Percentiles rank a stretch among this genome's conserved stretches.
These are phyloP conservation scores for Dreissena polymorpha DNA, from an alignment of 1,140 invertebrate species.

Conservation along the genomic window DNA sequence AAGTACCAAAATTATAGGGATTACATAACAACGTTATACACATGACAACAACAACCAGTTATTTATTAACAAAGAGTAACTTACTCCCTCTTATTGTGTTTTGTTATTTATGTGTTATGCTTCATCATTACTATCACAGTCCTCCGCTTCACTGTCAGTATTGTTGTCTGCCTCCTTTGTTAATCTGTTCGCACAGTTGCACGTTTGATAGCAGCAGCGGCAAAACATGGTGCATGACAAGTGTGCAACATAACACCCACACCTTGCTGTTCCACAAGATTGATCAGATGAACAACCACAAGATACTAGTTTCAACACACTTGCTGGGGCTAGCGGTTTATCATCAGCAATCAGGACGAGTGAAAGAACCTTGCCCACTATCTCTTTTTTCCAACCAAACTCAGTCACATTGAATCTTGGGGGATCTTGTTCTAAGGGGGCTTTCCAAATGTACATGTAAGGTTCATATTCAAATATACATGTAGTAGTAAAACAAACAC, in stretches of 20 bases:
- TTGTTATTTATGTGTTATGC: no score
- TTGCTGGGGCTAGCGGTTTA: conserved; percentile 6
- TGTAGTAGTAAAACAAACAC: no score
- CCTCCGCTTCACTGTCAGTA: no score
- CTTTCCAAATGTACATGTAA: conserved; percentile 40
- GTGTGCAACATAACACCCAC: background rate
- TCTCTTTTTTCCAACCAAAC: conserved; percentile 16
- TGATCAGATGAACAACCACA: conserved; percentile 2
- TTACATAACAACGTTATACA: no score
- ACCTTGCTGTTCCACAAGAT: conserved; percentile 18
- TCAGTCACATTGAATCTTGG: background rate
- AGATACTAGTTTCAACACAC: conserved; percentile 11
- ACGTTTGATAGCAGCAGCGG: background rate
- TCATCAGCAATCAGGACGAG: background rate
- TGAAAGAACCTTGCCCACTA: background rate
- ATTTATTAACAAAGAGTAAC: no score
- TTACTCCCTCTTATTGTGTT: no score
- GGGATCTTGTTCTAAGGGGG: background rate
- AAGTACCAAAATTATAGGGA: no score
- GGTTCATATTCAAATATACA: no score
- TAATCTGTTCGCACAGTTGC: no score
- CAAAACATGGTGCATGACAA: conserved; percentile 20
- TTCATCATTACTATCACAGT: no score
- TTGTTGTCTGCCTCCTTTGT: no score
- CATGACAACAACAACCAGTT: no score